Conservation (phyloP, 2,888 invertebrate species). For the Uropetala carovei region DNA sequence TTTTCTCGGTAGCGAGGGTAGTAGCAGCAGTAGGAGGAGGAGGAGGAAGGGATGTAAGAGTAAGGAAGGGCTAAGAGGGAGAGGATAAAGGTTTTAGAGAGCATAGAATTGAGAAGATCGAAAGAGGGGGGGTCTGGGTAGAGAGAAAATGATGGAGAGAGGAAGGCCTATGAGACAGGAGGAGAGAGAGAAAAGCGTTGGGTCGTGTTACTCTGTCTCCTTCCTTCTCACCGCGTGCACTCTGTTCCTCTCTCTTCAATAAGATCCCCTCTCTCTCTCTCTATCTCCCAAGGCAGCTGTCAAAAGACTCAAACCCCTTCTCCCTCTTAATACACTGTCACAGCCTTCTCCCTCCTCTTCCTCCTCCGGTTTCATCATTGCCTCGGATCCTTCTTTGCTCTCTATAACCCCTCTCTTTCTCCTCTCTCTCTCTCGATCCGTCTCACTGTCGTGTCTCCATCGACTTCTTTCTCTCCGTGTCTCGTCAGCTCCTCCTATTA, state of each 20-base stretch:
- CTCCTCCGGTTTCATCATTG: neutral
- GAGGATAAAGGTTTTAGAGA: neutral
- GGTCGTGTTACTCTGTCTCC: too few species aligned
- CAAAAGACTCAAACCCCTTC: slow-evolving; percentile 24
- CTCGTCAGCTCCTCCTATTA: neutral
- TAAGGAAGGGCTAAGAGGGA: neutral
- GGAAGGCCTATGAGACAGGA: too few species aligned
- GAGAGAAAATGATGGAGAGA: too few species aligned
- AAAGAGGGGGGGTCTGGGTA: neutral
- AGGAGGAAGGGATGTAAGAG: too few species aligned
- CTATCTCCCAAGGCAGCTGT: neutral
- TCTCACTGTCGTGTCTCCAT: neutral
- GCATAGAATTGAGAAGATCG: too few species aligned
- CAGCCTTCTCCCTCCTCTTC: neutral
- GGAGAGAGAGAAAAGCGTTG: too few species aligned
- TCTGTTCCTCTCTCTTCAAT: neutral
- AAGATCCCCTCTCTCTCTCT: neutral
- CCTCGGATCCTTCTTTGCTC: neutral
- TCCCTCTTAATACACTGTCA: slow-evolving; percentile 55
- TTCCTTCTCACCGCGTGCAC: too few species aligned
- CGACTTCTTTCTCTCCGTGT: neutral
- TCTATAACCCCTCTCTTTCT: neutral
- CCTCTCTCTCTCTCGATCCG: too few species aligned
- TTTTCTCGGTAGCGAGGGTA: too few species aligned
- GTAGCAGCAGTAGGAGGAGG: too few species aligned